Evolutionary conservation across 2,113 vertebrate species (phyloP).

Genomic region (Eidolon helvum): DNA sequence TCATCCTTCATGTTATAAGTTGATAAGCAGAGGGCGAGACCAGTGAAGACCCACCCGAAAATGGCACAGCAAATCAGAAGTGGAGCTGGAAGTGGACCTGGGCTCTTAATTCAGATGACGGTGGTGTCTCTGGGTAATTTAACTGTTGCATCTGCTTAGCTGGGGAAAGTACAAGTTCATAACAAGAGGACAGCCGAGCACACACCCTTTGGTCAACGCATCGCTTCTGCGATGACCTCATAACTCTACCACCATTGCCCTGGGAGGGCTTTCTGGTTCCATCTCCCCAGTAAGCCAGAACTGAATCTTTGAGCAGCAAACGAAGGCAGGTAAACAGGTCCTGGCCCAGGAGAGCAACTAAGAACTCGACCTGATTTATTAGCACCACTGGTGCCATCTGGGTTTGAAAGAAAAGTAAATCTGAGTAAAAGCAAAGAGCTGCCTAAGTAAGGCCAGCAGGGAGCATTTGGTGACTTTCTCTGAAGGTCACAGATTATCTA

Average conservation of each 20-base stretch:
- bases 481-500: background rate
- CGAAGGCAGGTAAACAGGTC: background rate
- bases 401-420: background rate
- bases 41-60: background rate
- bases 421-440: background rate
- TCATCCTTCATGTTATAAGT: background rate
- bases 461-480: background rate
- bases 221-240: background rate
- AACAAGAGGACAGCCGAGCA: background rate
- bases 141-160: background rate
- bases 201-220: accelerated
- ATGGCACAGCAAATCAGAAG: background rate
- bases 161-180: background rate
- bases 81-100: background rate
- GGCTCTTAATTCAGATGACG: background rate
- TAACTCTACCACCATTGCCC: background rate
- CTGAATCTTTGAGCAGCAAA: background rate
- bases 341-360: background rate
- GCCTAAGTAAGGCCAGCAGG: background rate
- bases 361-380: background rate
- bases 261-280: background rate
- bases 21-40: background rate
- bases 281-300: background rate
- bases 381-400: background rate
- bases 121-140: background rate